phyloP scores from a whole-genome alignment of 2,888 invertebrate species.

The Protodeltote pygarga region DNA sequence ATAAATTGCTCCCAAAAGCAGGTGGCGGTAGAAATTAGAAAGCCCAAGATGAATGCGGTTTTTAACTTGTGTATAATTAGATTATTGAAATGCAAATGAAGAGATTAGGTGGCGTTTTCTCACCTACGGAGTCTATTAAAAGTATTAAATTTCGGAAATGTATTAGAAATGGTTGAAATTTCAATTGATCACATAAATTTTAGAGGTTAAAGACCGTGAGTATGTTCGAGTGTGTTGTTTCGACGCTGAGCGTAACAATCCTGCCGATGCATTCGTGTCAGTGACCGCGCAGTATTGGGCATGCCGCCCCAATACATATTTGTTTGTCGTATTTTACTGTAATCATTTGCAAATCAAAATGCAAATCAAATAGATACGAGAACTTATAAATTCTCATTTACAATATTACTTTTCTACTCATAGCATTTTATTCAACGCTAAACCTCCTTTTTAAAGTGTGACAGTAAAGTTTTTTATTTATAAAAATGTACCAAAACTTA shows the following conservation, averaged over 20 bases:
- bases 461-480: background rate
- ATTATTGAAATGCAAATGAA: constrained; percentile 10
- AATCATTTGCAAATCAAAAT: constrained; percentile 11
- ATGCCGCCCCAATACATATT: constrained; percentile 34
- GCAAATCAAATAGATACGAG: background rate
- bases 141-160: constrained; percentile 14
- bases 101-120: constrained; percentile 12
- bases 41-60: constrained; percentile 17
- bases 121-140: constrained; percentile 6
- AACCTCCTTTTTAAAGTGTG: background rate
- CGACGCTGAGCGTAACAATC: constrained; percentile 42
- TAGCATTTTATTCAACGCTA: constrained; percentile 14
- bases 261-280: constrained; percentile 53
- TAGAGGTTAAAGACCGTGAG: constrained; percentile 52
- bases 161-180: constrained; percentile 30
- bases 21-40: constrained; percentile 49
- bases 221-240: constrained; percentile 37
- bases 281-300: constrained; percentile 45
- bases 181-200: constrained; percentile 45
- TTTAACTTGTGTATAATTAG: constrained; percentile 19
- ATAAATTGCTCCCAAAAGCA: constrained; percentile 51
- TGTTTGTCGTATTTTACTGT: constrained; percentile 32
- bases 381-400: constrained; percentile 9
- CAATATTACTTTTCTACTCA: background rate
- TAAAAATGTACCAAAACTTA: background rate